phyloP scores from a whole-genome alignment of 2,888 invertebrate species.

The Noctua comes region DNA sequence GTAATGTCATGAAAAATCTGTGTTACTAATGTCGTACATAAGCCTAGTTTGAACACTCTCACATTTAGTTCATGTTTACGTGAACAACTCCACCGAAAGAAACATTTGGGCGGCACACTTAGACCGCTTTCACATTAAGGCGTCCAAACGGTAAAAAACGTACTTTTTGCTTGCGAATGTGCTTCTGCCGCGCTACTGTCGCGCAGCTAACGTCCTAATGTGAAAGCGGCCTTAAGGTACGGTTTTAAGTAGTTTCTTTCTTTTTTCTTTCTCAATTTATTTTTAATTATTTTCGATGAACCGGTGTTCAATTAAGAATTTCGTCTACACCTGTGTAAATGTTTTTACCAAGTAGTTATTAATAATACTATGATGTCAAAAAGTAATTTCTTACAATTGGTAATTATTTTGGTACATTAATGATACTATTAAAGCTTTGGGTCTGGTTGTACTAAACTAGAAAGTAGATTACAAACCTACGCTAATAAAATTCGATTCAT shows the following conservation, averaged over 20 bases:
- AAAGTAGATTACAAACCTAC: too few species aligned
- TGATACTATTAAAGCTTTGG: too few species aligned
- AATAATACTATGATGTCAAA: background rate
- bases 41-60: background rate
- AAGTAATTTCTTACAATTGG: background rate
- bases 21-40: background rate
- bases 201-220: too few species aligned
- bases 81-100: background rate
- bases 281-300: background rate
- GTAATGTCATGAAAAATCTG: background rate
- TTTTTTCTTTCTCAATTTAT: background rate
- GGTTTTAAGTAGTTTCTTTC: too few species aligned
- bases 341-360: background rate
- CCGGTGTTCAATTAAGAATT: background rate
- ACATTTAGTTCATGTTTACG: background rate
- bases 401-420: background rate
- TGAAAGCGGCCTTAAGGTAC: too few species aligned
- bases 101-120: background rate
- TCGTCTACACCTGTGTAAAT: background rate
- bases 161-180: too few species aligned
- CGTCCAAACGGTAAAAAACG: too few species aligned
- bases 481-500: too few species aligned
- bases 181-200: too few species aligned
- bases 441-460: too few species aligned
- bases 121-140: too few species aligned